phyloP scores from a whole-genome alignment of 1,140 invertebrate species.

The Littorina saxatilis region DNA sequence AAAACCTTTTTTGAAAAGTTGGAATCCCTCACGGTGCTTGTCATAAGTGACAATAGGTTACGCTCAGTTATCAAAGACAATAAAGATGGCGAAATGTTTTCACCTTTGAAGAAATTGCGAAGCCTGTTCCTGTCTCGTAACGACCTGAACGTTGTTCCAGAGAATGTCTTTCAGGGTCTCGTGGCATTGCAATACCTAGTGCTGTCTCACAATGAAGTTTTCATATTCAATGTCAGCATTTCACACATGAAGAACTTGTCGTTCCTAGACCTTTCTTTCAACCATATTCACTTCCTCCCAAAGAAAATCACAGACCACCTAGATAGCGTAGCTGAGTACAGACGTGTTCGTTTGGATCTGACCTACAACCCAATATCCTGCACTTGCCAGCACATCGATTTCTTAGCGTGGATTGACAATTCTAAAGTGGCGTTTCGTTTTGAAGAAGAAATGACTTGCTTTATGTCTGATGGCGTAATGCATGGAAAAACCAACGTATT shows the following conservation, averaged over 20 bases:
- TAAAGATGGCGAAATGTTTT: conserved; percentile 11
- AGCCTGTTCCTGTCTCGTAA: conserved; percentile 48
- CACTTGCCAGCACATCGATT: conserved; percentile 46
- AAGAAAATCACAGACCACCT: not conserved
- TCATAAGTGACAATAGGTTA: conserved; percentile 29
- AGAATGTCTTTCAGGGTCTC: conserved; percentile 29
- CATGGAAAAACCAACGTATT: conserved; percentile 10
- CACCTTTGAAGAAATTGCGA: conserved; percentile 27
- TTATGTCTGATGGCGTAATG: conserved; percentile 23
- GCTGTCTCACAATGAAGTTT: conserved; percentile 44
- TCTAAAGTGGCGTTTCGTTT: conserved; percentile 10
- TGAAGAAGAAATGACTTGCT: conserved; percentile 34
- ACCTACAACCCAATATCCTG: conserved; percentile 41
- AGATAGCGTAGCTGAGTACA: too few relatives aligned
- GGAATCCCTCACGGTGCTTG: not conserved
- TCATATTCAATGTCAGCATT: conserved; percentile 33
- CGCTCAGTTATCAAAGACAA: conserved; percentile 24
- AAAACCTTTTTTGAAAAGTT: conserved; percentile 40
- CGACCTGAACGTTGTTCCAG: conserved; percentile 30
- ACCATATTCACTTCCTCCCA: conserved; percentile 29
- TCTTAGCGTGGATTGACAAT: conserved; percentile 48
- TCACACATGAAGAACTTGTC: not conserved
- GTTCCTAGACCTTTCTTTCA: conserved; percentile 32
- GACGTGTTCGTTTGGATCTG: conserved; percentile 37
- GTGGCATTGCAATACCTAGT: conserved; percentile 33